Evolutionary conservation across 2,888 invertebrate species (phyloP), one percentile per base, ranked within the genome.

Genomic region (Punctoribates punctum): DNA sequence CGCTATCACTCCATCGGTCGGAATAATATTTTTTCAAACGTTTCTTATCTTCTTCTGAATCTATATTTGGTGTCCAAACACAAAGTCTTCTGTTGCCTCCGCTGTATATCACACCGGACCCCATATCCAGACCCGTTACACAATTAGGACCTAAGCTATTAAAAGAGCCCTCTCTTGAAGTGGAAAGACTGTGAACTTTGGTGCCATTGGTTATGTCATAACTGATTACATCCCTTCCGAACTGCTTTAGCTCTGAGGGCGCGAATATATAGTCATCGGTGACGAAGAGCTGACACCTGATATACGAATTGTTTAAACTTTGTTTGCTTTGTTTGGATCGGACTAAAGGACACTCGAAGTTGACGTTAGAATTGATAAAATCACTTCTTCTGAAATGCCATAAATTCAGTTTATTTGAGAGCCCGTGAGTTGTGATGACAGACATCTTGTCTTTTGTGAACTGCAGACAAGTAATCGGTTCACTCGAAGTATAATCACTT

Each of bases 1-100:
- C 75, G 48, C 72, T 75, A 70, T 75, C 75, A 73, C 75, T 75
- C 75, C 75, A 75, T 73, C 48, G 72, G 48, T 75, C 75, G 29
- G 27, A 27, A 46, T 75, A 51, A 15, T 70, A 70, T 20, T 46
- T 29, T 23, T 67, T 48, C 8, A 54, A n/a, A 54, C 34, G 34
- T 34, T 34, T 23, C 17, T 34, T 38, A 23, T 57, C 25, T 25
- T 73, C 57, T 60, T 60, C 73, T 29, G 9, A 25, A 20, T 60
- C 73, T 27, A 20, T 60, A 27, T 73, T n/a, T 25, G 54, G 34
- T 6, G 38, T 34, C 57, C 57, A 51, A 57, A 57, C 38, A 25
- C 57, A 73, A n/a, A 73, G 38, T 20, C 60, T 73, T 38, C 57
- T 57, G 25, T 60, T 54, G 8, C 54, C 72, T 13, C 72, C 72